Evolutionary conservation across 2,797 vertebrate species (phyloP).

Genomic region (Distichodus sexfasciatus): DNA sequence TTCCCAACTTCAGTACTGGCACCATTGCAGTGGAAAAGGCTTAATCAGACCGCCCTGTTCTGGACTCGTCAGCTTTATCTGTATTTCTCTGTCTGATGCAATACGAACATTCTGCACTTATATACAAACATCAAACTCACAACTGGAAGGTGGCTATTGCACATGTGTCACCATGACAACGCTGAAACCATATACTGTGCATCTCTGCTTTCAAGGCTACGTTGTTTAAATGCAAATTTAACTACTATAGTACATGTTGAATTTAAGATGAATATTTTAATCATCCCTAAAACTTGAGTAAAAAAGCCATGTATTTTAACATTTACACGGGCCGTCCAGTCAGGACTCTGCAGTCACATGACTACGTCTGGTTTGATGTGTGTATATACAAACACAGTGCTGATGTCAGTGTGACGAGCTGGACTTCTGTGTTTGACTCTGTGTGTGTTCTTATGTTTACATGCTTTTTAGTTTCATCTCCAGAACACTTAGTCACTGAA

Average conservation of each 20-base stretch:
- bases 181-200: no score
- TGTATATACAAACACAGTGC: constrained; percentile 24
- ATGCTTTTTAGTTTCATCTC: constrained; percentile 9
- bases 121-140: constrained; percentile 37
- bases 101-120: not conserved
- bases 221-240: no score
- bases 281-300: no score
- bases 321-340: not conserved
- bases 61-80: constrained; percentile 11
- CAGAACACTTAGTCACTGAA: constrained; percentile 22
- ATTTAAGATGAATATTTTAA: not conserved
- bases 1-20: no score
- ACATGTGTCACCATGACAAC: no score
- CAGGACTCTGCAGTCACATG: not conserved
- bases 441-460: constrained; percentile 13
- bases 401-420: constrained; percentile 13
- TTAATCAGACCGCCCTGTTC: constrained; percentile 25
- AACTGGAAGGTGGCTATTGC: no score
- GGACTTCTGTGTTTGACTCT: constrained; percentile 25
- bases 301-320: not conserved
- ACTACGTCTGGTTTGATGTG: constrained; percentile 36
- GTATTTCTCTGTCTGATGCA: not conserved
- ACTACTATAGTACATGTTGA: not conserved
- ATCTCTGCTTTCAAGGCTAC: no score
- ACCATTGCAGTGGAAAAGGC: not conserved